Evolutionary conservation across 2,888 invertebrate species (phyloP).

Genomic region (Conops quadrifasciatus): DNA sequence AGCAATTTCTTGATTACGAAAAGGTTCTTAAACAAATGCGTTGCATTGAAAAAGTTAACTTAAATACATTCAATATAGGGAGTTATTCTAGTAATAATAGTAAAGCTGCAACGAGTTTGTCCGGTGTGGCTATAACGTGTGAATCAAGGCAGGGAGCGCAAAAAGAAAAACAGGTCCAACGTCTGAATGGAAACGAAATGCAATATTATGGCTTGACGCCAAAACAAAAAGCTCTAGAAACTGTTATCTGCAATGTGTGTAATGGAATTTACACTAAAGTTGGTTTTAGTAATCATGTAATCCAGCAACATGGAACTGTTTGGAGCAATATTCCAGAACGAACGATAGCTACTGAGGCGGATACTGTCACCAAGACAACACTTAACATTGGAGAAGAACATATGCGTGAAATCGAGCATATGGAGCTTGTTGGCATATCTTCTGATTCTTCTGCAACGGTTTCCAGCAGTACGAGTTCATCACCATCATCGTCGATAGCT

Average conservation of each 20-base stretch:
- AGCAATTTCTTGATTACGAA: conserved; percentile 57
- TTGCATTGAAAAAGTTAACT: conserved; percentile 53
- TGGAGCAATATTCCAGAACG: conserved; percentile 55
- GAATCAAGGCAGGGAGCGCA: conserved; percentile 25
- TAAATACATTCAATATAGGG: conserved; percentile 39
- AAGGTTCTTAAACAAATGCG: conserved; percentile 57
- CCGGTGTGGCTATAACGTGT: conserved; percentile 27
- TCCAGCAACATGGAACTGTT: conserved; percentile 67
- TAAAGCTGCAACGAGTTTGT: conserved; percentile 35
- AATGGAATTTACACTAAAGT: conserved; percentile 80
- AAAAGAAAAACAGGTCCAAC: conserved; percentile 62
- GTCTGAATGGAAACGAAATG: conserved; percentile 72
- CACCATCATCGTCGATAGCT: conserved; percentile 49
- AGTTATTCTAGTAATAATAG: conserved; percentile 26
- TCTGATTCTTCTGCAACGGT: conserved; percentile 45
- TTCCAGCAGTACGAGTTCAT: conserved; percentile 45
- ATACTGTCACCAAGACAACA: conserved; percentile 34
- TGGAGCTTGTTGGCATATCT: conserved; percentile 43
- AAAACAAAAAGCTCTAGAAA: conserved; percentile 78
- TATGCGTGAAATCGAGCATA: conserved; percentile 44
- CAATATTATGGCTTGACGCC: conserved; percentile 81
- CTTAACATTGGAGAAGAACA: conserved; percentile 18
- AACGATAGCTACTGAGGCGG: conserved; percentile 8
- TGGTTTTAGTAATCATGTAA: conserved; percentile 78
- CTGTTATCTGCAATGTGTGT: conserved; percentile 82